Conservation (phyloP, 2,888 invertebrate species). For the Leptopterna dolabrata region DNA sequence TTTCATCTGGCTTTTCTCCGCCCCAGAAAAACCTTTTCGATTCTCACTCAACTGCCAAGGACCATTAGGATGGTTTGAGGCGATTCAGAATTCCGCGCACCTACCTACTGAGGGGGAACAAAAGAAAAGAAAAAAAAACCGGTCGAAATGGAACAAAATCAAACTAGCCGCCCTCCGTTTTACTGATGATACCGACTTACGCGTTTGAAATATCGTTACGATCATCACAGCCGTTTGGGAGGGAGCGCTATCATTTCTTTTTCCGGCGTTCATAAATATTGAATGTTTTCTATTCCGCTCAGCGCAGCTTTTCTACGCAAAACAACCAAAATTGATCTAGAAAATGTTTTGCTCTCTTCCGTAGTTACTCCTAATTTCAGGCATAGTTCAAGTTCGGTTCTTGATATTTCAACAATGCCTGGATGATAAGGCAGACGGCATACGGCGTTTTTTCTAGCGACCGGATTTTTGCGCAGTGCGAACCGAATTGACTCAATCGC, state of each 20-base stretch:
- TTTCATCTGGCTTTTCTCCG: conserved; percentile 21
- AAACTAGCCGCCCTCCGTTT: neutral
- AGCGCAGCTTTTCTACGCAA: neutral
- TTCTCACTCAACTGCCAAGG: conserved; percentile 13
- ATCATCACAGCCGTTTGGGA: neutral
- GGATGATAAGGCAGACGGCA: no score
- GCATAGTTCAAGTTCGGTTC: no score
- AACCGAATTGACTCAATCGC: no score
- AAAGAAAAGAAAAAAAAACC: neutral
- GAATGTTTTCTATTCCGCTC: neutral
- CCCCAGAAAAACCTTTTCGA: conserved; percentile 18
- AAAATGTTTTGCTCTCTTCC: no score
- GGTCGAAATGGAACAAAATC: neutral
- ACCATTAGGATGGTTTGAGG: conserved; percentile 6
- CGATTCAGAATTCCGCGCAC: conserved; percentile 28
- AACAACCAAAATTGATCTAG: neutral
- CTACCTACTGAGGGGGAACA: neutral
- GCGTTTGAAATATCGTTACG: conserved; percentile 1
- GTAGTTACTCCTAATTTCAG: no score
- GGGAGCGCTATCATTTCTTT: neutral
- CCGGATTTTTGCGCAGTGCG: no score
- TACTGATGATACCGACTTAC: neutral
- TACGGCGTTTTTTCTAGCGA: no score
- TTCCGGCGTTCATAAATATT: neutral
- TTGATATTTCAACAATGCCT: no score